These are phyloP conservation scores for Cylindroiulus punctatus DNA, from an alignment of 2,888 invertebrate genomes.

Conservation along the genomic window DNA sequence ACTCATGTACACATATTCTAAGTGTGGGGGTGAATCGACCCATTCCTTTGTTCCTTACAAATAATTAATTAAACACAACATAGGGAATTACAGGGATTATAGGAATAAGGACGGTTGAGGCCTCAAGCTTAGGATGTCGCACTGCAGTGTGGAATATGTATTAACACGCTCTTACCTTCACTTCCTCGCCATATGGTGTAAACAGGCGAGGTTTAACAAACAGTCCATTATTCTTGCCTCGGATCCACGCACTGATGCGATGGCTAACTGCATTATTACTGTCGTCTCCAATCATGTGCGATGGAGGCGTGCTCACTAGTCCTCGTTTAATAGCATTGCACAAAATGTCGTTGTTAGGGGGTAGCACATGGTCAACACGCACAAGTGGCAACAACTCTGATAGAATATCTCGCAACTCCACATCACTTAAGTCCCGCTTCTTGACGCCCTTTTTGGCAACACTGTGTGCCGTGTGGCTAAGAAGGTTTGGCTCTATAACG, in stretches of 20 bases:
- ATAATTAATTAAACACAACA: no score
- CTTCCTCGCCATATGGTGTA: conserved; percentile 94
- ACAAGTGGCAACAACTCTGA: conserved; percentile 85
- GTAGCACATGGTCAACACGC: conserved; percentile 88
- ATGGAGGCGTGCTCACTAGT: conserved; percentile 82
- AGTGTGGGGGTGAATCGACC: no score
- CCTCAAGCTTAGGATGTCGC: no score
- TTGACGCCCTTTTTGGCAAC: conserved; percentile 85
- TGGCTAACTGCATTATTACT: conserved; percentile 57
- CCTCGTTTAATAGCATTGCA: conserved; percentile 74
- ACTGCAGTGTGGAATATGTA: background rate
- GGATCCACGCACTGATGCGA: conserved; percentile 64
- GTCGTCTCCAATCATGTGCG: conserved; percentile 83
- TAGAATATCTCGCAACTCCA: conserved; percentile 84
- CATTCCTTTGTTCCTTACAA: no score
- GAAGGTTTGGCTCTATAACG: conserved; percentile 82
- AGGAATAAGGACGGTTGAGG: no score
- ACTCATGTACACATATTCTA: no score
- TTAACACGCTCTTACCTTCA: conserved; percentile 73
- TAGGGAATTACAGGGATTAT: no score
- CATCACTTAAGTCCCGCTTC: conserved; percentile 82
- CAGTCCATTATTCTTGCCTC: conserved; percentile 65
- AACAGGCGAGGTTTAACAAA: conserved; percentile 86
- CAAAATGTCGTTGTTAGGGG: conserved; percentile 82
- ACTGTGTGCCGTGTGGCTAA: conserved; percentile 92